Conservation (phyloP, 2,113 vertebrate species). For the Mohoua ochrocephala region DNA sequence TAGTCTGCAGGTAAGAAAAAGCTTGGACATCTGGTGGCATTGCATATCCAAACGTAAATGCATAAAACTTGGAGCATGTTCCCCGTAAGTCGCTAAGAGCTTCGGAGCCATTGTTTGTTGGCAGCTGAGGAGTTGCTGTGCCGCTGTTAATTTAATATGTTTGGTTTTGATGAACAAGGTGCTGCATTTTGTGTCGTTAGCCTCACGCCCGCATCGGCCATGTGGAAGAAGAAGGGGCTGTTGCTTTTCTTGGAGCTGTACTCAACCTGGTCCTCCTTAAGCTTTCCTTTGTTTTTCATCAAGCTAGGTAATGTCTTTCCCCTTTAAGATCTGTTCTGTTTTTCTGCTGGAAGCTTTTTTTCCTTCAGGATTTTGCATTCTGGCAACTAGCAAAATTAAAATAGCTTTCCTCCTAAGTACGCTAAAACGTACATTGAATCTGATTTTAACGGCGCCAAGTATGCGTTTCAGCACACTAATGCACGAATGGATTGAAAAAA, state of each 20-base stretch:
- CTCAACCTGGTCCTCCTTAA: background rate
- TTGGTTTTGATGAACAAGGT: background rate
- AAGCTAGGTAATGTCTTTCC: background rate
- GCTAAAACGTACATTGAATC: slow-evolving; percentile 53
- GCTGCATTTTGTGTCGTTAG: background rate
- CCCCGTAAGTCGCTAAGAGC: accelerated
- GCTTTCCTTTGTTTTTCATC: background rate
- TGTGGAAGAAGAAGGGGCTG: background rate
- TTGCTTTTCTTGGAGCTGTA: background rate
- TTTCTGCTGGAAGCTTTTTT: slow-evolving; percentile 32
- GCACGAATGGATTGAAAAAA: slow-evolving; percentile 42
- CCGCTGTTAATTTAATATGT: background rate
- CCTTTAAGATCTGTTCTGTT: slow-evolving; percentile 12
- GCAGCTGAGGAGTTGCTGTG: background rate
- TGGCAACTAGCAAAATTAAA: slow-evolving; percentile 62
- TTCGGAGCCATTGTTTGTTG: background rate
- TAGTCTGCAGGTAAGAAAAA: background rate
- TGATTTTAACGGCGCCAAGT: slow-evolving; percentile 40
- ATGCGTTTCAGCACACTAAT: slow-evolving; percentile 52
- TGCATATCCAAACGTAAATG: background rate
- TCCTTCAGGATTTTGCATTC: slow-evolving; percentile 49
- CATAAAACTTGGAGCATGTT: background rate
- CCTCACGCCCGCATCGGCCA: accelerated
- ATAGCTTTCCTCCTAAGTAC: slow-evolving; percentile 57
- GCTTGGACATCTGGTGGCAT: background rate